These are phyloP conservation scores for Naja naja DNA, from an alignment of 2,113 vertebrate genomes.

Conservation along the genomic window DNA sequence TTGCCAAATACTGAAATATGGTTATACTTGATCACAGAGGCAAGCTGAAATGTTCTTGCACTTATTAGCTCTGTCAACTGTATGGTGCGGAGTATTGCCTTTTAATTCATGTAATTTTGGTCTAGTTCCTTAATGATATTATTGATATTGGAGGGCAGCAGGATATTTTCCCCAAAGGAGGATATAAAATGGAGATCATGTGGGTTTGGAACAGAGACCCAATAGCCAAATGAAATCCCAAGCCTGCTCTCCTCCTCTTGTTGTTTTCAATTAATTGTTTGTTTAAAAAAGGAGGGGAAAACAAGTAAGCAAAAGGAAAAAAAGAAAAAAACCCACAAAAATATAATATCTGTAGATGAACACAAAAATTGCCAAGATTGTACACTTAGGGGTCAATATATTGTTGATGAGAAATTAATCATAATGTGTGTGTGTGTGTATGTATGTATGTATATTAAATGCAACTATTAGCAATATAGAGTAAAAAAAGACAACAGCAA, in stretches of 20 bases:
- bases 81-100: background rate
- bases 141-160: too few relatives aligned
- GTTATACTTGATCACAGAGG: slow-evolving; percentile 48
- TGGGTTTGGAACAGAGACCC: background rate
- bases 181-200: background rate
- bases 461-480: background rate
- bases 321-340: background rate
- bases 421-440: background rate
- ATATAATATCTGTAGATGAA: background rate
- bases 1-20: slow-evolving; percentile 19
- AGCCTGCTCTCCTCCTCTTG: background rate
- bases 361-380: background rate
- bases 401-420: background rate
- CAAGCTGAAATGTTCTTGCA: background rate
- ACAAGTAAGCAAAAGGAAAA: background rate
- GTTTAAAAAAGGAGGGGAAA: background rate
- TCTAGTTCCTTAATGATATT: too few relatives aligned
- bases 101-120: background rate
- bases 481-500: background rate
- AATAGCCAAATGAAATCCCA: background rate
- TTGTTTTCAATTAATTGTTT: background rate
- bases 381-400: background rate
- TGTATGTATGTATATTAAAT: background rate
- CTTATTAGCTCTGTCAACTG: too few relatives aligned
- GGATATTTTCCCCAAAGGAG: background rate